Evolutionary conservation across 2,113 vertebrate genomes (phyloP), one percentile per base, ranked within the genome.

Genomic region (Pseudonaja textilis): DNA sequence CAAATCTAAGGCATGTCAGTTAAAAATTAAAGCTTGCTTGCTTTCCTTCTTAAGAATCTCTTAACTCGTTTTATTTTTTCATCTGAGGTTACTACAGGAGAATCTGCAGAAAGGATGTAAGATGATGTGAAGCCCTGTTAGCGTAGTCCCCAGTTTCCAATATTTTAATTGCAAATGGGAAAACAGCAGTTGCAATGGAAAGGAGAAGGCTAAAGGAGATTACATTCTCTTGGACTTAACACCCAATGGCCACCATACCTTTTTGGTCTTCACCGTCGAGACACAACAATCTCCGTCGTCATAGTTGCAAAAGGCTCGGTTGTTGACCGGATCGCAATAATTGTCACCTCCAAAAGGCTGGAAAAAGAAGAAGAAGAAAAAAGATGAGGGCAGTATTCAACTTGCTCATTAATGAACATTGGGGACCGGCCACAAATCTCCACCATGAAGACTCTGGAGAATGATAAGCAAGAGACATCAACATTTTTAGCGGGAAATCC

Each of bases 241-340:
- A 6, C 5, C 1, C 2, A 20, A 81, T 8, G 69, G n/a, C 26
- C 55, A n/a, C 54, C 98, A 95, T 96, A 99, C 99, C 98, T 99
- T 99, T 97, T 99, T 99, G 93, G 98, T 99, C 97, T 99, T 99
- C 97, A 99, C 99, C 3, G 99, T 99, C 88, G 99, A 99, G 92
- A 98, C 97, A 5, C 99, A 99, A 98, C 99, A 99, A 94, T 99
- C 99, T 85, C 99, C 99, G 91, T 99, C 99, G 39, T 99, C 99
- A 0, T 99, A 99, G 97, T 98, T 99, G 96, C 99, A 99, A 97
- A 99, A 99, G 95, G 99, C 99, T 98, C 99, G 97, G 97, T 99
- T 99, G 98, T 99, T 99, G 96, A 98, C 97, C 90, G 98, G 97
- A 92, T 99, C 99, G 96, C 99, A 99, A 97, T 99, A 99, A 97